Evolutionary conservation across 2,113 vertebrate genomes (phyloP), one percentile per base, ranked within the genome.

Genomic region (Oncorhynchus keta): DNA sequence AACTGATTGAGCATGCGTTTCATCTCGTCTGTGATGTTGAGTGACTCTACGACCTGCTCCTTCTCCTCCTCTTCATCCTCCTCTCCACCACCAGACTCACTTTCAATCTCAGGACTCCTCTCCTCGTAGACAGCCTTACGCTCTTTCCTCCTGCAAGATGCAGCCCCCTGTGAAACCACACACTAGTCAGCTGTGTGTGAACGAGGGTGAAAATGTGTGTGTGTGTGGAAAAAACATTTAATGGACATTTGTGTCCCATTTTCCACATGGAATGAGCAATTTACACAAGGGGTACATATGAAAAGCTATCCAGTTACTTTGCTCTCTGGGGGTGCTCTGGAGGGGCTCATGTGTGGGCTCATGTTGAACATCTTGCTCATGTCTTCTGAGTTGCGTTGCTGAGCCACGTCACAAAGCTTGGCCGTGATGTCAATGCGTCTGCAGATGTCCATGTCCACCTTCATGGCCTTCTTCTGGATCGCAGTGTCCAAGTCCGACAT

Each of bases 401-500:
- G 98, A 22, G 98, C 98, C 64, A 99, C 97, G 80, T 99, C 98
- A 24, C 98, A 99, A 92, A 99, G 95, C 91, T 97, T 98, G 84
- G 98, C 97, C 26, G 98, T 99, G 95, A 99, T 99, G 93, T 99
- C 98, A 83, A 99, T 99, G 59, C 98, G 94, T 62, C 98, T 93
- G 88, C 98, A 99, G 95, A 99, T 99, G 94, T 99, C 98, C 98
- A 99, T 99, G 94, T 99, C 98, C 89, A 99, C 98, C 85, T 95
- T 96, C 93, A 98, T 95, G 90, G 98, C 98, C 89, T 99, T 99
- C 94, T 99, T 97, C 93, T 99, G 97, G 86, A 99, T 99, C 95
- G 98, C 95, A 82, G 95, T 91, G 93, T 99, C 97, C 95, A 99
- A 95, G 89, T 99, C 97, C 71, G 97, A 95, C 97, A 99, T 98